Conservation (phyloP, 2,113 vertebrate species). For the Ageneiosus marmoratus region DNA sequence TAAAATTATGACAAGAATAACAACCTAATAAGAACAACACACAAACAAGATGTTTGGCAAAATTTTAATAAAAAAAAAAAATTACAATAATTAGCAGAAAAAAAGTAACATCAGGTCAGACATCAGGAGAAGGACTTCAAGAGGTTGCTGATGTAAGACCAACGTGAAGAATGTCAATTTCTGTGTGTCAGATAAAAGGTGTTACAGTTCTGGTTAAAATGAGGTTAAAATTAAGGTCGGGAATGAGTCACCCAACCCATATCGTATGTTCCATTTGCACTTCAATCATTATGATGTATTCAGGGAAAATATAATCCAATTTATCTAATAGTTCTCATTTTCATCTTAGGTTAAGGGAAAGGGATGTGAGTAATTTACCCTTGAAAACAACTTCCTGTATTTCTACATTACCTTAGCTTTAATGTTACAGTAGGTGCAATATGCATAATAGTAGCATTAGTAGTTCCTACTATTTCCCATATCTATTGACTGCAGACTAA, state of each 20-base stretch:
- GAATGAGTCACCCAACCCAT: neutral
- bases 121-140: neutral
- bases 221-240: neutral
- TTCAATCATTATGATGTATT: neutral
- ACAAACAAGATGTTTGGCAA: neutral
- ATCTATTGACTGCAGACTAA: no score
- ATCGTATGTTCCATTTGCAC: neutral
- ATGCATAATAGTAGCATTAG: no score
- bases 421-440: no score
- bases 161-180: neutral
- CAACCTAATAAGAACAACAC: neutral
- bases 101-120: neutral
- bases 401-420: no score
- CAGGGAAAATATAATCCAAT: neutral
- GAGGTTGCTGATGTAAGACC: neutral
- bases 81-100: slow-evolving; percentile 2
- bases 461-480: no score
- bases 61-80: no score
- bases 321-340: neutral
- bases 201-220: neutral
- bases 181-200: neutral
- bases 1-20: neutral
- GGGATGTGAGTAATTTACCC: no score
- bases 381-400: no score
- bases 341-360: neutral